phyloP scores from a whole-genome alignment of 1,140 invertebrate genomes.

The Leptinotarsa texana region DNA sequence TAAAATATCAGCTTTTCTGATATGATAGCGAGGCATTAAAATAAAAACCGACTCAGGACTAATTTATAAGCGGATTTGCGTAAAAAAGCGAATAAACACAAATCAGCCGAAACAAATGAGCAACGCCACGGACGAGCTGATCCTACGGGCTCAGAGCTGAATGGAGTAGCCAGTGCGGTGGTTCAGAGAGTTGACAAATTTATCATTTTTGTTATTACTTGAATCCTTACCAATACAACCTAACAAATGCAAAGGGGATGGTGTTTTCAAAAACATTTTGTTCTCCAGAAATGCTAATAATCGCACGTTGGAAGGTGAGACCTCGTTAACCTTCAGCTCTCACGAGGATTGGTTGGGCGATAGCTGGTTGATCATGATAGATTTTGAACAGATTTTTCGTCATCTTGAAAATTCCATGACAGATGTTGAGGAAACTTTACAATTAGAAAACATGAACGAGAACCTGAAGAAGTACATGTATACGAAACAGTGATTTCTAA shows the following conservation, averaged over 20 bases:
- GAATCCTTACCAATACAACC: too few species aligned
- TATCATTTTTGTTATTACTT: background rate
- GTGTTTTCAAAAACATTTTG: background rate
- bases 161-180: conserved; percentile 16
- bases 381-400: too few species aligned
- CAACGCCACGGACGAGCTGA: conserved; percentile 36
- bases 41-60: conserved; percentile 43
- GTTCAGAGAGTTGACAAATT: background rate
- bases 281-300: background rate
- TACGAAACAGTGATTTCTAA: too few species aligned
- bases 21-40: conserved; percentile 42
- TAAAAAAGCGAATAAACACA: conserved; percentile 44
- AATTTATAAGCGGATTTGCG: conserved; percentile 46
- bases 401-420: too few species aligned
- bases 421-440: too few species aligned
- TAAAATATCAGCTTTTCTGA: conserved; percentile 44
- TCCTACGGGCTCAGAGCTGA: conserved; percentile 41
- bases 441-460: too few species aligned
- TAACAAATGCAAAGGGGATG: background rate
- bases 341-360: too few species aligned
- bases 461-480: too few species aligned
- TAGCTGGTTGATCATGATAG: too few species aligned
- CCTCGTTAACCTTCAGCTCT: too few species aligned
- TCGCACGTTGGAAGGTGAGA: too few species aligned
- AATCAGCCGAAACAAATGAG: conserved; percentile 49